phyloP scores from a whole-genome alignment of 1,140 invertebrate species.

The Diabrotica virgifera region DNA sequence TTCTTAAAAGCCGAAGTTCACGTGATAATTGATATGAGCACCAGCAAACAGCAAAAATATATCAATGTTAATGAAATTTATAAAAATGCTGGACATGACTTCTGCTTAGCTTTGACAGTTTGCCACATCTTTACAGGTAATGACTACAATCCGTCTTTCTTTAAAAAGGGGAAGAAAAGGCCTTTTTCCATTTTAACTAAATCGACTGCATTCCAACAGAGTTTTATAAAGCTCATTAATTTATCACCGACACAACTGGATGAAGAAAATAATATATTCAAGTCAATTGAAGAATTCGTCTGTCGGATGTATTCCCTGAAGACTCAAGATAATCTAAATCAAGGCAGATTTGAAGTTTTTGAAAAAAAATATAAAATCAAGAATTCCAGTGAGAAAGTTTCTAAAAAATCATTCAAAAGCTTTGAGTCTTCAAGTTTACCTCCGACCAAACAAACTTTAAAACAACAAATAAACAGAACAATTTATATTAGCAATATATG shows the following conservation, averaged over 20 bases:
- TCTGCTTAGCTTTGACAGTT: slow-evolving; percentile 22
- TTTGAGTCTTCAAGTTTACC: slow-evolving; percentile 29
- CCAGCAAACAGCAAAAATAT: slow-evolving; percentile 23
- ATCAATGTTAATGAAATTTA: slow-evolving; percentile 24
- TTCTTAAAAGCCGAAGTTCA: slow-evolving; percentile 21
- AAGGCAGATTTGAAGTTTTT: slow-evolving; percentile 26
- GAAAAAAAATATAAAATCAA: slow-evolving; percentile 8
- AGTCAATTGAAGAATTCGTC: slow-evolving; percentile 7
- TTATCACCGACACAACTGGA: background rate
- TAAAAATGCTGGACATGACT: slow-evolving; percentile 23
- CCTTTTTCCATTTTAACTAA: slow-evolving; percentile 1
- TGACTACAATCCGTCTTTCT: too few relatives aligned
- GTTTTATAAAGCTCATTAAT: background rate
- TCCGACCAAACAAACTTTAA: slow-evolving; percentile 29
- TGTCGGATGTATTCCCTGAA: slow-evolving; percentile 25
- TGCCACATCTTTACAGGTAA: slow-evolving; percentile 27
- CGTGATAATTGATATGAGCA: slow-evolving; percentile 26
- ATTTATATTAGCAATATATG: slow-evolving; percentile 25
- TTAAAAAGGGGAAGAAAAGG: slow-evolving; percentile 19
- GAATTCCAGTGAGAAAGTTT: slow-evolving; percentile 8
- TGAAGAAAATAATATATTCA: background rate
- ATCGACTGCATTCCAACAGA: background rate
- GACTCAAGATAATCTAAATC: slow-evolving; percentile 27
- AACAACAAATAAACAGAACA: slow-evolving; percentile 28
- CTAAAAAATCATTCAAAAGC: slow-evolving; percentile 23